A percentile compares a stretch with the other conserved stretches of the same genome.
Conservation (phyloP, 2,113 vertebrate species). For the Macrotis lagotis region DNA sequence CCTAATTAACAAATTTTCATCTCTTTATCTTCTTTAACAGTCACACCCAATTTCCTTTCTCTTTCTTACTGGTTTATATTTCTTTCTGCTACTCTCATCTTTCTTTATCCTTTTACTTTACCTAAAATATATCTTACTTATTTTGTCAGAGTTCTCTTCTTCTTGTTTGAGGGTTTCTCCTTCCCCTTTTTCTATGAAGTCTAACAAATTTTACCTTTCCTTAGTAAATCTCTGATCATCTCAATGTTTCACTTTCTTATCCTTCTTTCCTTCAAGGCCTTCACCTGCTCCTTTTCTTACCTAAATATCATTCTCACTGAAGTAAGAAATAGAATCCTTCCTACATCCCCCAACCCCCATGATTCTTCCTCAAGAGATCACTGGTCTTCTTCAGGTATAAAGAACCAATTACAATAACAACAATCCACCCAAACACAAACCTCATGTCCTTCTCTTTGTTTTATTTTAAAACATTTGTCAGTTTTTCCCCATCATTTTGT, state of each 20-base stretch:
- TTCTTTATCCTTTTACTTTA: not conserved
- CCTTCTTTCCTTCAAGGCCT: not conserved
- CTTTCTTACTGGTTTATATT: not conserved
- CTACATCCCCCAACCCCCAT: not conserved
- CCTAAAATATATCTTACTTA: not conserved
- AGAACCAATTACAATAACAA: not conserved
- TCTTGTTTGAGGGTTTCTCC: not conserved
- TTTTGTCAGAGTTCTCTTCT: not conserved
- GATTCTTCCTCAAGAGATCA: not conserved
- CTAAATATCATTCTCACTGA: not conserved
- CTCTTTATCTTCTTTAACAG: not conserved
- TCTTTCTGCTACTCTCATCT: not conserved
- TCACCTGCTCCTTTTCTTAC: not conserved
- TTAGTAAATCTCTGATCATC: not conserved
- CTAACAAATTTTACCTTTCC: not conserved
- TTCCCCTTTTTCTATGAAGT: not conserved
- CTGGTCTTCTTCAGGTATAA: too few relatives aligned
- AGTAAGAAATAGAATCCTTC: not conserved
- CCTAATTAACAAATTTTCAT: not conserved
- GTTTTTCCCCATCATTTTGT: not conserved
- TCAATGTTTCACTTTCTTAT: not conserved
- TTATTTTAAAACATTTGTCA: not conserved
- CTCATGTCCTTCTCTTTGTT: not conserved
- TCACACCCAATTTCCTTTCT: not conserved
- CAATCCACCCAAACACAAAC: not conserved